Conservation (phyloP, 2,797 vertebrate genomes). For the Margarornis squamiger region DNA sequence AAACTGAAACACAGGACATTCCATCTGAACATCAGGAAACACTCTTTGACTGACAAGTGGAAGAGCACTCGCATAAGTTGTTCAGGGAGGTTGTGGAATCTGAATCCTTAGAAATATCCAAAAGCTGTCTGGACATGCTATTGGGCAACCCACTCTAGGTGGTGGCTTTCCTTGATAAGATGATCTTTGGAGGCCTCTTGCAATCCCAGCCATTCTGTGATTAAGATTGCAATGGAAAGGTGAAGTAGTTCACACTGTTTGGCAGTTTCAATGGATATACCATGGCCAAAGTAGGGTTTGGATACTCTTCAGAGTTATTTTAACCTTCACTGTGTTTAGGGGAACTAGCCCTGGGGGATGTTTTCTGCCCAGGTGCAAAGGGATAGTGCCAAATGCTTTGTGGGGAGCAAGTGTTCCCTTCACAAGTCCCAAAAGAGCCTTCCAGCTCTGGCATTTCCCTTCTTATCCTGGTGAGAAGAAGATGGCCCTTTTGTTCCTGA, state of each 20-base stretch:
- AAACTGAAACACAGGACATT: not conserved
- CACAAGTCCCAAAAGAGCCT: not conserved
- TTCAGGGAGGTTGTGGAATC: not conserved
- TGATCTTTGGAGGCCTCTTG: not conserved
- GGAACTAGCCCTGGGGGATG: not conserved
- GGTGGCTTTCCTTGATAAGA: not conserved
- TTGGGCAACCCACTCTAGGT: not conserved
- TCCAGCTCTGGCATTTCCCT: not conserved
- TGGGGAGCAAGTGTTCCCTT: not conserved
- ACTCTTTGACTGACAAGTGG: not conserved
- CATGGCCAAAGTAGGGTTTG: not conserved
- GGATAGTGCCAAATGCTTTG: not conserved
- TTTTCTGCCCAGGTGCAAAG: not conserved
- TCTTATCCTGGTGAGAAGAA: not conserved
- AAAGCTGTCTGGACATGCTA: not conserved
- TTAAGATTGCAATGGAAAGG: not conserved
- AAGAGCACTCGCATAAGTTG: not conserved
- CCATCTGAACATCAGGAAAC: not conserved
- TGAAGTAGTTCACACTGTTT: not conserved
- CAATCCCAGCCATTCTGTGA: not conserved
- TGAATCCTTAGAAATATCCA: not conserved
- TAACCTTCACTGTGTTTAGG: not conserved
- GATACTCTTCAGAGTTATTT: not conserved
- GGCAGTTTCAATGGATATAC: not conserved
- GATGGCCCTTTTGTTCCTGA: not conserved